Evolutionary conservation across 2,888 invertebrate genomes (phyloP), one percentile per base, ranked within the genome.

Genomic region (Neocrepidodera transversa): DNA sequence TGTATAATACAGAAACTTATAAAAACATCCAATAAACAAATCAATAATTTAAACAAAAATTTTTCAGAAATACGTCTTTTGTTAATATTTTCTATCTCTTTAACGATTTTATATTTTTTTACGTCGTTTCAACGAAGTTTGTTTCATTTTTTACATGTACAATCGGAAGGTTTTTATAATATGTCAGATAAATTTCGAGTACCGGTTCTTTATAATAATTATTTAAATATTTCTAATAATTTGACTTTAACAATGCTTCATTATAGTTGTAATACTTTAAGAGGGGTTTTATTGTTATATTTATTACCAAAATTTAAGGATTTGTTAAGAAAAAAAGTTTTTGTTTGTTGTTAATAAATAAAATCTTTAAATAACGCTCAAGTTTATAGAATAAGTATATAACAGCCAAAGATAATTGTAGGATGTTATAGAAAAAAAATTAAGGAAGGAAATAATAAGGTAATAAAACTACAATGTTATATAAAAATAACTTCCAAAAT

Each of bases 91-190:
- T 71, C 71, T 57, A 63, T 78, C 35, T 43, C 68, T 40, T 59
- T 78, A 56, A 71, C 72, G 10, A 36, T 71, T n/a, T 48, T 70
- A 6, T 78, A 74, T 63, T 55, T 75, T n/a, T 26, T 73, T 30
- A 74, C 71, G 14, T 76, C 78, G 7, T 69, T 74, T 49, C 77
- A 76, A 64, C 69, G 77, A 50, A 70, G 74, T 53, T 36, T 75
- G 35, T 70, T 76, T 50, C 69, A 72, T 47, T 64, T 75, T 23
- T 55, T 74, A 45, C 74, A 77, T 57, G 64, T 71, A 11, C 52
- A 65, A 20, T 63, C 64, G 0, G 64, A 71, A 17, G 43, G 53
- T 42, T 62, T 62, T 23, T 23, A 45, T 30, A 45, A 62, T 18
- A 51, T 18, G 1, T 38, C 54, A n/a, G 60, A 58, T 14, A 71